Percentiles rank a stretch among this genome's conserved stretches.
Conservation (phyloP, 2,113 vertebrate genomes). For the Crotalus helleri region DNA sequence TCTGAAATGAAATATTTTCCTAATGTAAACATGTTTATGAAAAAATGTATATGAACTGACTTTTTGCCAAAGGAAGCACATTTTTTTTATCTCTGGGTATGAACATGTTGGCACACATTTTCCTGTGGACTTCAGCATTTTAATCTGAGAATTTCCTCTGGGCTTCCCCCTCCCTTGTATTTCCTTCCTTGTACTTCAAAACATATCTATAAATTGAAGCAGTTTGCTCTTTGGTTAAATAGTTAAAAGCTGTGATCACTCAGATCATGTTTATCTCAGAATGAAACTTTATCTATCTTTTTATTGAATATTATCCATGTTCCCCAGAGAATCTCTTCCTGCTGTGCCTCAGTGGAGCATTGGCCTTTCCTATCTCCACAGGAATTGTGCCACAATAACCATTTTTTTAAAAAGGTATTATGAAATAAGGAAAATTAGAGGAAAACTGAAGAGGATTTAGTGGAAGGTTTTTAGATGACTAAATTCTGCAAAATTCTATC, state of each 20-base stretch:
- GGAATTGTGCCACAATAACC: not conserved
- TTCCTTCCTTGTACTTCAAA: not conserved
- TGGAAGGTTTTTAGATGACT: not conserved
- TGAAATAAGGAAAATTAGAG: not conserved
- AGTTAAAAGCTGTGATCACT: not conserved
- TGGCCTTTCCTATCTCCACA: not conserved
- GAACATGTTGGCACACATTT: slow-evolving; percentile 16
- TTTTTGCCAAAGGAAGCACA: slow-evolving; percentile 19
- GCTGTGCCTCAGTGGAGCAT: not conserved
- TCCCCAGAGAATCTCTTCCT: not conserved
- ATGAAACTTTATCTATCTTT: not conserved
- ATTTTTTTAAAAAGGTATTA: not conserved
- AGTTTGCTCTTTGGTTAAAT: fast-evolving
- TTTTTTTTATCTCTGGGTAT: slow-evolving; percentile 23
- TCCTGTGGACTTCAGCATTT: slow-evolving; percentile 1
- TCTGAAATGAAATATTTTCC: slow-evolving; percentile 8
- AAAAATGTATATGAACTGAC: not conserved
- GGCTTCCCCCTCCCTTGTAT: not conserved
- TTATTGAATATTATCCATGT: not conserved
- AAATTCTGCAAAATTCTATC: not conserved
- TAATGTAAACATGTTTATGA: not conserved
- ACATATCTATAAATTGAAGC: not conserved
- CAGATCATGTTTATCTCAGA: not conserved
- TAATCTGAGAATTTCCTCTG: slow-evolving; percentile 11
- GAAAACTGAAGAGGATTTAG: not conserved